phyloP scores from a whole-genome alignment of 1,140 invertebrate species.

The Orchesella cincta region DNA sequence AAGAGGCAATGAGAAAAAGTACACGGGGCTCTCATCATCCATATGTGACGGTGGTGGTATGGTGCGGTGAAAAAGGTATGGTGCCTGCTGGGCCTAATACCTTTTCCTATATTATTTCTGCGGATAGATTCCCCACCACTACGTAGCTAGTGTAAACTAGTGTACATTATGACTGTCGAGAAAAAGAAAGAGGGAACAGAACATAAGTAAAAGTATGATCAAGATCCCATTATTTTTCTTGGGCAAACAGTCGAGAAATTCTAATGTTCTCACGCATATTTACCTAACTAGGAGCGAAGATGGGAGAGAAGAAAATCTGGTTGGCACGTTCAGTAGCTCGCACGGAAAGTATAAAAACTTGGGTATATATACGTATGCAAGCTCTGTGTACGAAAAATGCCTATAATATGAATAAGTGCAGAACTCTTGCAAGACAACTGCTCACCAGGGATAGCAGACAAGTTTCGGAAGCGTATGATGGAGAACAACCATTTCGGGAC shows the following conservation, averaged over 20 bases:
- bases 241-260: conserved; percentile 14
- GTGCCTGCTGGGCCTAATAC: neutral
- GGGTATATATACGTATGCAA: neutral
- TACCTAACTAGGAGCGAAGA: neutral
- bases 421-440: no score
- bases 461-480: no score
- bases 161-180: neutral
- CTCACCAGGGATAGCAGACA: no score
- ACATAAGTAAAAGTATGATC: conserved; percentile 15
- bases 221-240: conserved; percentile 26
- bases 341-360: neutral
- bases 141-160: neutral
- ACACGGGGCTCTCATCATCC: neutral
- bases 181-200: neutral
- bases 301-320: neutral
- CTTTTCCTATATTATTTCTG: neutral
- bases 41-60: neutral
- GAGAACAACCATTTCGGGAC: no score
- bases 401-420: no score
- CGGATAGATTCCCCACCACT: neutral
- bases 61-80: neutral
- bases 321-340: neutral
- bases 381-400: no score
- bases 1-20: neutral
- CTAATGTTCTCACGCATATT: conserved; percentile 2